Percentiles rank a stretch among this genome's conserved stretches.
phyloP scores from a whole-genome alignment of 1,140 invertebrate species.

The Brachionus asplanchnoidis region DNA sequence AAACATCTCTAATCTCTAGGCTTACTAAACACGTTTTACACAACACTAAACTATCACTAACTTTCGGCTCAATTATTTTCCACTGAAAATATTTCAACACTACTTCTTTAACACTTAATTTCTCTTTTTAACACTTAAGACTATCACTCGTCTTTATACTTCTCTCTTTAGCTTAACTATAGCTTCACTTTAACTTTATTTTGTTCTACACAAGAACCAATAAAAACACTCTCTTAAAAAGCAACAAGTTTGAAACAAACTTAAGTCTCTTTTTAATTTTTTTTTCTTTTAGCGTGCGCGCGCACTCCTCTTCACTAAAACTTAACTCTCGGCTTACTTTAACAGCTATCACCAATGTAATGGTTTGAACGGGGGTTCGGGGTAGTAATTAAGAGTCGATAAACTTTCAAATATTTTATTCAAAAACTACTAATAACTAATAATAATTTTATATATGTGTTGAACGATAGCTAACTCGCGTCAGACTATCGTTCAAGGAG shows the following conservation, averaged over 20 bases:
- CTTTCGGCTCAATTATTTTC: neutral
- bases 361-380: too few relatives aligned
- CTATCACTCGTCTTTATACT: neutral
- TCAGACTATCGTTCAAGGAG: too few relatives aligned
- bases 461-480: too few relatives aligned
- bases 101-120: neutral
- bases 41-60: neutral
- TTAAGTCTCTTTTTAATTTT: too few relatives aligned
- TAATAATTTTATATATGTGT: too few relatives aligned
- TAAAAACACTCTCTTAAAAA: neutral
- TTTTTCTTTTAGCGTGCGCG: too few relatives aligned
- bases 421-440: too few relatives aligned
- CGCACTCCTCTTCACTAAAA: too few relatives aligned
- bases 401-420: too few relatives aligned
- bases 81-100: neutral
- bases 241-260: too few relatives aligned
- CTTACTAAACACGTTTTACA: neutral
- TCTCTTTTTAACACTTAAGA: neutral
- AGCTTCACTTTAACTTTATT: neutral
- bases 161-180: neutral
- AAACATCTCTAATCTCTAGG: neutral
- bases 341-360: neutral
- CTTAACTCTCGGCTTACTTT: neutral
- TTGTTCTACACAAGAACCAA: neutral
- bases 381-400: too few relatives aligned